phyloP scores from a whole-genome alignment of 1,140 invertebrate species.

The Popillia japonica region DNA sequence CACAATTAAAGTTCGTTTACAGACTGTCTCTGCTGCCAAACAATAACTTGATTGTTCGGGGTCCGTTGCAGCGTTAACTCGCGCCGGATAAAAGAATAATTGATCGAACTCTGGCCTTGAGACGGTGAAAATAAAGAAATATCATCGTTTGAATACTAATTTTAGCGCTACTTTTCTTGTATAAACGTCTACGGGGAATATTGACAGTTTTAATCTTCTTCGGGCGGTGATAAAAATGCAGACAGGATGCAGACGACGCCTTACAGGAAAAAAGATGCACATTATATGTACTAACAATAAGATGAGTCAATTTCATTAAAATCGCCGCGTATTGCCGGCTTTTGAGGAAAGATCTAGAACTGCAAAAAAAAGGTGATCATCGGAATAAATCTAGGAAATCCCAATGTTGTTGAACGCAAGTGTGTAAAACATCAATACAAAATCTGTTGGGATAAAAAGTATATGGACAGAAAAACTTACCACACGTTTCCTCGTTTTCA shows the following conservation, averaged over 20 bases:
- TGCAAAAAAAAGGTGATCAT: no score
- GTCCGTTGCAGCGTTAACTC: not conserved
- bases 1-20: not conserved
- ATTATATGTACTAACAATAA: no score
- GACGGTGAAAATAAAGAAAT: slow-evolving; percentile 20
- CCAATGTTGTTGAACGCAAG: no score
- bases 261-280: no score
- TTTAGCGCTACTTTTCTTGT: slow-evolving; percentile 25
- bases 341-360: no score
- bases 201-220: not conserved
- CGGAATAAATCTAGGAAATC: no score
- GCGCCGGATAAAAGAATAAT: slow-evolving; percentile 18
- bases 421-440: no score
- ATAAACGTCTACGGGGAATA: not conserved
- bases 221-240: slow-evolving; percentile 13
- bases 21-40: not conserved
- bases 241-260: not conserved
- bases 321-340: no score
- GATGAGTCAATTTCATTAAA: no score
- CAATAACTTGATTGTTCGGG: not conserved
- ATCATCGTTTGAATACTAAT: slow-evolving; percentile 23
- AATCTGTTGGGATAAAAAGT: no score
- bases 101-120: slow-evolving; percentile 16
- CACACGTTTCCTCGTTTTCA: no score
- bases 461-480: not conserved